Evolutionary conservation across 2,797 vertebrate species (phyloP), one percentile per base, ranked within the genome.

Genomic region (Spinibarbus caldwelli): DNA sequence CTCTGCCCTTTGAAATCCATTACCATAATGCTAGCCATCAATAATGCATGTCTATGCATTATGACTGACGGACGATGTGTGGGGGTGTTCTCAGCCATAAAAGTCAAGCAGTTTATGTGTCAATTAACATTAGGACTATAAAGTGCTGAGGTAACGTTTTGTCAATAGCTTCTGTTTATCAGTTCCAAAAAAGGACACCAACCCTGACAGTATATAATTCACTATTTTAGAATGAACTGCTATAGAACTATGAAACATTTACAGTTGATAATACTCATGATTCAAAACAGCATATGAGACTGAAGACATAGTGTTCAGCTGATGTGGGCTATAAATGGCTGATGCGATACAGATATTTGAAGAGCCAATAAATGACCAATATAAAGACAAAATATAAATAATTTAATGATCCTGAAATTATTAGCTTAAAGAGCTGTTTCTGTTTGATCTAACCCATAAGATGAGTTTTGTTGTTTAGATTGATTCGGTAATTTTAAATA

Each of bases 31-130:
- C 91, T 92, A 90, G 73, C 87, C 93, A 96, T 96, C 94, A 96
- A 96, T 96, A 96, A 96, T 96, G 94, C 93, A 96, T 91, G 91
- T 94, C 91, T 94, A 91, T 94, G 93, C 95, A 95, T 94, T 94
- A 94, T 94, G 94, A 94, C 94, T 90, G 85, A 88, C 86, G 85
- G 91, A 88, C 88, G 23, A 85, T 78, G 7, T 64, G 54, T 73
- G 62, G 34, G 70, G 36, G 31, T 64, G 73, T 54, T 83, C n/a
- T 80, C 75, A 84, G 71, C 57, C 5, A 36, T 78, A 45, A n/a
- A 83, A 66, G 52, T 82, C 54, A 45, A 41, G 4, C 45, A 73
- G 76, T 59, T 62, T 59, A 76, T 68, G 75, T 52, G 62, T 80
- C 62, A 80, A 21, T 47, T 29, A 45, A n/a, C 67, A 47, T 78